Evolutionary conservation across 2,797 vertebrate species (phyloP), one percentile per base, ranked within the genome.

Genomic region (Oceanodroma leucorhoa): DNA sequence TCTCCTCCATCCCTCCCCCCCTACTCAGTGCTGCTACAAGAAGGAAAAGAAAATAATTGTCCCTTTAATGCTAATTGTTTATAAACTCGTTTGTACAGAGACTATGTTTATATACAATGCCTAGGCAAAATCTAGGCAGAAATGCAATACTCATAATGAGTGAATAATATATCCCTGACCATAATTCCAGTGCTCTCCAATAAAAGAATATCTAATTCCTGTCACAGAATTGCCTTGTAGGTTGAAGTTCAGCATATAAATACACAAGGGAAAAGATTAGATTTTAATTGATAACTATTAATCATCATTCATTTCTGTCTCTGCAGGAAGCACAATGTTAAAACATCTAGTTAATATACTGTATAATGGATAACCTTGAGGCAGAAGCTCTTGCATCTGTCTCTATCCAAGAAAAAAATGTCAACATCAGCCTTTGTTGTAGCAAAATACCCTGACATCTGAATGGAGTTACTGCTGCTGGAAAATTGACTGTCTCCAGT

Each of bases 221-320:
- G 75, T 82, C 90, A 90, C 19, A 67, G 86, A 85, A 94, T 45
- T 92, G 71, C 75, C 43, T 90, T n/a, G 45, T 55, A 83, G 67
- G 53, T 89, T 95, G 88, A 87, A 95, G 83, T 94, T 95, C 90
- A 93, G 81, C 83, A 65, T 53, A 95, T 69, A 91, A 89, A 94
- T 95, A 93, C 76, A 75, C 81, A 71, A 5, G 61, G 91, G 81
- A 67, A 85, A 94, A 80, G 75, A 97, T 90, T 80, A 90, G 81
- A 92, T 95, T 95, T 96, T 95, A 96, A 96, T 93, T 96, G 93
- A 93, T 94, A 95, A 92, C 57, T 93, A 92, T 95, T 92, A 95
- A 95, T 95, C 90, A 94, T 93, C 91, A 80, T 87, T 93, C 94
- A 73, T 76, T 94, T 87, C 78, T 87, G 78, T 75, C 93, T 94